Evolutionary conservation across 2,797 vertebrate genomes (phyloP).

Genomic region (Meriones psammophilus): DNA sequence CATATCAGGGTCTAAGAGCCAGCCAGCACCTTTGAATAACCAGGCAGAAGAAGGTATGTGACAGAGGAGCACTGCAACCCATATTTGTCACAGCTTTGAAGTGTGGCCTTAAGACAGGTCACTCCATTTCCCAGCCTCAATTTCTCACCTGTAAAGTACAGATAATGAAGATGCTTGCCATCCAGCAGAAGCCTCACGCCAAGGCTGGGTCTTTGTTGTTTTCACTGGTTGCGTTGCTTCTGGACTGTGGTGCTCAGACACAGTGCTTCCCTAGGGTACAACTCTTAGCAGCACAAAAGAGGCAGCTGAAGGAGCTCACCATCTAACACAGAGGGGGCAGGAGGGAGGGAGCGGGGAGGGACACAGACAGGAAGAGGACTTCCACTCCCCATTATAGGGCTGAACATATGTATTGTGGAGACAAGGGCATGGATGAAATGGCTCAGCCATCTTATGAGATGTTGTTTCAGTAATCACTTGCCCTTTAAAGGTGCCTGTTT

Average conservation of each 20-base stretch:
- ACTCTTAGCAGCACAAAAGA: background rate
- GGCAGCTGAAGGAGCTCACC: background rate
- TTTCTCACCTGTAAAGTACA: background rate
- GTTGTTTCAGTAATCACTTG: too few relatives aligned
- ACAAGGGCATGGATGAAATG: background rate
- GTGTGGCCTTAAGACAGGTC: background rate
- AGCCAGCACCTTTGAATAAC: background rate
- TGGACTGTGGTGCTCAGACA: background rate
- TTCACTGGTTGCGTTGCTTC: background rate
- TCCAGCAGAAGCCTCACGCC: accelerated
- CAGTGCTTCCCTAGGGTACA: background rate
- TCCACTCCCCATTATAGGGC: background rate
- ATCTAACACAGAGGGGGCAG: background rate
- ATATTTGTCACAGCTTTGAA: too few relatives aligned
- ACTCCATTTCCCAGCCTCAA: background rate
- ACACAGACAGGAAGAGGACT: too few relatives aligned
- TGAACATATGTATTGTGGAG: accelerated
- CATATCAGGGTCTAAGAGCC: background rate
- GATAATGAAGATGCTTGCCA: background rate
- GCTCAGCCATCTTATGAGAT: background rate
- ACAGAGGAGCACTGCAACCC: background rate
- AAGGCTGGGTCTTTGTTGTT: accelerated
- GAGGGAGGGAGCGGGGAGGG: too few relatives aligned
- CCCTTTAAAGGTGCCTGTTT: accelerated
- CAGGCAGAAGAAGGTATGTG: background rate